These are phyloP conservation scores for Pseudomyrmex concolor DNA, from an alignment of 1,140 invertebrate genomes.

Conservation along the genomic window DNA sequence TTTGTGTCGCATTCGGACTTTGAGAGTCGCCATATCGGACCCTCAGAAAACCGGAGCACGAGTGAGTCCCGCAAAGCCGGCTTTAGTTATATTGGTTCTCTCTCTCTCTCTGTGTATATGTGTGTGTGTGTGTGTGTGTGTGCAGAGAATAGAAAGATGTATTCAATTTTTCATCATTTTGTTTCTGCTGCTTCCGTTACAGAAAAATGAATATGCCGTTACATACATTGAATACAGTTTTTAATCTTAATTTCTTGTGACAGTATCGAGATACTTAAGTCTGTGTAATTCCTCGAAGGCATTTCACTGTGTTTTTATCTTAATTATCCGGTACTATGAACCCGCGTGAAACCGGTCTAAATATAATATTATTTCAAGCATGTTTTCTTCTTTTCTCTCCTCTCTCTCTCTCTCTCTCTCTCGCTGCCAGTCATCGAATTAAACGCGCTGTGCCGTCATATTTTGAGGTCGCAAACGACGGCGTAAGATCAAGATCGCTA, in stretches of 20 bases:
- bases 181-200: too few species aligned
- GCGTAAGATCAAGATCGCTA: constrained; percentile 11
- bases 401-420: too few species aligned
- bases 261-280: constrained; percentile 7
- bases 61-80: constrained; percentile 25
- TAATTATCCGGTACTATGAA: too few species aligned
- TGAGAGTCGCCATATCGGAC: constrained; percentile 38
- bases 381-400: neutral
- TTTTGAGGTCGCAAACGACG: constrained; percentile 14
- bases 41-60: constrained; percentile 42
- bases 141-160: too few species aligned
- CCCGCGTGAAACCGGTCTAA: constrained; percentile 13
- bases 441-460: constrained; percentile 20
- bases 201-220: too few species aligned
- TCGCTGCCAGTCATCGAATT: neutral
- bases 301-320: too few species aligned
- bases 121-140: too few species aligned
- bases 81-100: neutral
- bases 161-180: too few species aligned
- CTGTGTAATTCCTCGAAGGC: too few species aligned
- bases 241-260: neutral
- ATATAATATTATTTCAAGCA: constrained; percentile 51
- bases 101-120: too few species aligned
- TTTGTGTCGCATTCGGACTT: constrained; percentile 52
- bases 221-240: too few species aligned